Conservation (phyloP, 2,888 invertebrate species). For the Subacronicta megacephala region DNA sequence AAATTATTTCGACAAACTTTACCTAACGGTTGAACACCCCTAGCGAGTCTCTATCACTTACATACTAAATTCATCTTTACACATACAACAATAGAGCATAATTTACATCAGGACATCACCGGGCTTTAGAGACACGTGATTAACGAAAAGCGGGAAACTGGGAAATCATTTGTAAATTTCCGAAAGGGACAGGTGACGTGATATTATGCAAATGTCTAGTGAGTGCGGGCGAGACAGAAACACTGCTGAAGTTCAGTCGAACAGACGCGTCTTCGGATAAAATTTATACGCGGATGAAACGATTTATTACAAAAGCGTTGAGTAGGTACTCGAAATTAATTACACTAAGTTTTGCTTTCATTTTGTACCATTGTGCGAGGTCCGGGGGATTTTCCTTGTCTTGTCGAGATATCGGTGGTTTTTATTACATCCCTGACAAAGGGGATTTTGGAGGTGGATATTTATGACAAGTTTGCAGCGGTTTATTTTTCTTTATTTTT, state of each 20-base stretch:
- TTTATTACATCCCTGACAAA: constrained; percentile 68
- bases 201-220: constrained; percentile 80
- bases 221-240: constrained; percentile 73
- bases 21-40: constrained; percentile 77
- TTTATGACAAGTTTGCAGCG: constrained; percentile 69
- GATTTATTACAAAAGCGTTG: constrained; percentile 89
- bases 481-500: constrained; percentile 62
- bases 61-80: constrained; percentile 64
- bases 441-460: constrained; percentile 66
- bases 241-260: constrained; percentile 73
- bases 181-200: constrained; percentile 86
- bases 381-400: constrained; percentile 73
- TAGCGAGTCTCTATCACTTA: constrained; percentile 46
- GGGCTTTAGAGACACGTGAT: constrained; percentile 81
- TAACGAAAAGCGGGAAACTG: constrained; percentile 87
- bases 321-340: constrained; percentile 88
- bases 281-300: constrained; percentile 87
- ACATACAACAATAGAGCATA: constrained; percentile 56
- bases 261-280: constrained; percentile 75
- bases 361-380: constrained; percentile 75
- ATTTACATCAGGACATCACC: constrained; percentile 47
- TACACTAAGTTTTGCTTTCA: constrained; percentile 83
- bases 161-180: constrained; percentile 86
- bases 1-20: constrained; percentile 87
- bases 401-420: constrained; percentile 71